Evolutionary conservation across 2,113 vertebrate species (phyloP), one percentile per base, ranked within the genome.

Genomic region (Rhadina sibilatrix): DNA sequence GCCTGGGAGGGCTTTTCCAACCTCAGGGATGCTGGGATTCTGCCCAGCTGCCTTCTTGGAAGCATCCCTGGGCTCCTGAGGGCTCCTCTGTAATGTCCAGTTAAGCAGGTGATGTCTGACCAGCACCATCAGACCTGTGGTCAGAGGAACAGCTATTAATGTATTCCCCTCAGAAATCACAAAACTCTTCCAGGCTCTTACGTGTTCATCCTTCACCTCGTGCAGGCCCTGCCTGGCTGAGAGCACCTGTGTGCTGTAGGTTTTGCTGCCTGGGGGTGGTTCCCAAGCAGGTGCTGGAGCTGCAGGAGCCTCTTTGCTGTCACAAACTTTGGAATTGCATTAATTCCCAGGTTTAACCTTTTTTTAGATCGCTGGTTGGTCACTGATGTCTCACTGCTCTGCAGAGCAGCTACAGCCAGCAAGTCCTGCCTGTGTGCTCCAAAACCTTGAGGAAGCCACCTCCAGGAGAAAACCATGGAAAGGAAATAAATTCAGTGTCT

Each of bases 381-480:
- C 27, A 0, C 5, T 37, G 23, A 16, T 59, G 22, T 76, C 3
- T 25, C 20, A 2, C 0, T 35, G 7, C 47, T 76, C 21, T 15
- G 53, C 68, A 72, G n/a, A 72, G 37, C 42, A 71, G 23, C 44
- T 30, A 2, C 57, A 10, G 5, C 5, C 18, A 50, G 37, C n/a
- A 30, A 24, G 12, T 13, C 44, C 57, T 18, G 15, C 2, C 0
- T 0, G 0, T 17, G 31, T 31, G 18, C 54, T 25, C 65, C 78
- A 46, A 21, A 16, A 8, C 24, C 25, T 42, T 59, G 31, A 9
- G 65, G 44, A 70, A 59, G 28, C 17, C 3, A 3, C 33, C 7
- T 11, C 42, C 57, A 0, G 0, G 28, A 11, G 1, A 4, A 11
- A 3, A 5, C 2, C 40, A 6, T 0, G 11, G 77, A 1, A 53